A percentile compares a stretch with the other conserved stretches of the same genome.
Conservation (phyloP, 2,113 vertebrate species). For the Pantherophis guttatus region DNA sequence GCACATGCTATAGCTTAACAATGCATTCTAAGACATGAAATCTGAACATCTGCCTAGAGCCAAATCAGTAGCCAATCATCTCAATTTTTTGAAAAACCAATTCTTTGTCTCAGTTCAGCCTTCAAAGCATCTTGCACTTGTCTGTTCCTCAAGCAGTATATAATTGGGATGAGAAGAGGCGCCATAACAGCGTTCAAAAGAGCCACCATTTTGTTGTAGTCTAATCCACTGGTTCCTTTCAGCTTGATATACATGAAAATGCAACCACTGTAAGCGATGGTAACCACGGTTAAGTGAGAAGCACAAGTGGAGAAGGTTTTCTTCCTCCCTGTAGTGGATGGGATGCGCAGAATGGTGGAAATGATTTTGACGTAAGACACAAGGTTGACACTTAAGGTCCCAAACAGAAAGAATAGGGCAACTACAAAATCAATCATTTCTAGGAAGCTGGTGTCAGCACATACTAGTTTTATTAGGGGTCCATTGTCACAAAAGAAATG, state of each 20-base stretch:
- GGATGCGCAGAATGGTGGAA: not conserved
- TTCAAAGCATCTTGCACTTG: not conserved
- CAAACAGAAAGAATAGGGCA: not conserved
- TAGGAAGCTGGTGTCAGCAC: not conserved
- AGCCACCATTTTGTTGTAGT: not conserved
- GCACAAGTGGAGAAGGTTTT: not conserved
- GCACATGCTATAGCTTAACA: not conserved
- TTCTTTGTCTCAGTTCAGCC: not conserved
- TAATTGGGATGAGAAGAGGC: not conserved
- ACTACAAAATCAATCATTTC: not conserved
- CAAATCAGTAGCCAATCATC: not conserved
- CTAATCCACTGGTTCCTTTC: accelerated
- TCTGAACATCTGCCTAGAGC: no score
- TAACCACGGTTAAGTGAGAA: not conserved
- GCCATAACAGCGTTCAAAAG: not conserved
- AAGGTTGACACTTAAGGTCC: not conserved
- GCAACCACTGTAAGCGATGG: not conserved
- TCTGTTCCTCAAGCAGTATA: not conserved
- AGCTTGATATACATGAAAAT: not conserved
- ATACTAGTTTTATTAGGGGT: not conserved
- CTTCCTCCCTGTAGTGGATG: not conserved
- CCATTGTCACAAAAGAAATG: not conserved
- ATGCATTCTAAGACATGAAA: not conserved
- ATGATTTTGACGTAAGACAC: not conserved
- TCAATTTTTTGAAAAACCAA: not conserved